Conservation (phyloP, 2,888 invertebrate genomes). For the Bellardia bayeri region DNA sequence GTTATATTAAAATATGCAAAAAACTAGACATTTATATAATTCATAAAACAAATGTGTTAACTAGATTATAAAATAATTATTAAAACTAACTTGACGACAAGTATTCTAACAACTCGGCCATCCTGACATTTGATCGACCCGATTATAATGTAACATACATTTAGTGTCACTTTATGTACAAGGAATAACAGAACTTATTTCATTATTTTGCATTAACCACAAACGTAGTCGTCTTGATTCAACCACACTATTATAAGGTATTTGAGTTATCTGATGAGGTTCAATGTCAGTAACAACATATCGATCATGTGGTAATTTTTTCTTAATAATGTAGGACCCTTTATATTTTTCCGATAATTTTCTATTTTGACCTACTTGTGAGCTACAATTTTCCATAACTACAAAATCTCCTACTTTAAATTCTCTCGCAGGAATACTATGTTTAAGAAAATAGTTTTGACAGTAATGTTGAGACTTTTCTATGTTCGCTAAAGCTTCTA, state of each 20-base stretch:
- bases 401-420: conserved; percentile 53
- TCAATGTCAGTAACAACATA: conserved; percentile 62
- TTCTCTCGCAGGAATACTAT: conserved; percentile 23
- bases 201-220: too few relatives aligned
- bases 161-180: background rate
- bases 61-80: background rate
- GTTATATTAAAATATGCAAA: too few relatives aligned
- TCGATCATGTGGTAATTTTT: conserved; percentile 56
- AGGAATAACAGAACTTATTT: too few relatives aligned
- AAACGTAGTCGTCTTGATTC: conserved; percentile 8
- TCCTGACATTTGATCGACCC: conserved; percentile 2
- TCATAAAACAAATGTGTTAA: background rate
- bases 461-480: conserved; percentile 27
- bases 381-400: conserved; percentile 42
- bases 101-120: conserved; percentile 4
- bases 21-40: too few relatives aligned
- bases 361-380: conserved; percentile 45
- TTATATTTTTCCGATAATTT: conserved; percentile 44
- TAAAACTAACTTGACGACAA: background rate
- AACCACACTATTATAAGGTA: conserved; percentile 34
- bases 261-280: conserved; percentile 42
- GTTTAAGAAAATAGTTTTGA: conserved; percentile 24
- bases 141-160: background rate
- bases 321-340: conserved; percentile 50
- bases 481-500: conserved; percentile 23